Base-by-base conservation (phyloP, 2,888 invertebrate genomes). In the Papilio protenor region DNA sequence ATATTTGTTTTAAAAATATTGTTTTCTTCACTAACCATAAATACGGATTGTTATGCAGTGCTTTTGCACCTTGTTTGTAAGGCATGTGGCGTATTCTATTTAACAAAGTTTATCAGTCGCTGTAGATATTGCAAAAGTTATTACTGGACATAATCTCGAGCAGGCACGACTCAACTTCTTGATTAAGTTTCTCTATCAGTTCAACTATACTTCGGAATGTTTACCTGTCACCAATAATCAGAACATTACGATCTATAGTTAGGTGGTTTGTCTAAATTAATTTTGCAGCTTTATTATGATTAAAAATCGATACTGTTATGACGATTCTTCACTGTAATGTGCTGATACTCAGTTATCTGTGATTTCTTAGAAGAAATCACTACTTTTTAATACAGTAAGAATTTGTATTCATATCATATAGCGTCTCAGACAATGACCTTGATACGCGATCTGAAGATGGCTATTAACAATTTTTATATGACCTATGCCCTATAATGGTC, bases 71-170 rank as follows among this genome's bases (percentile, higher is more conserved):
- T n/a, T 21, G 14, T 55, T 21, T 47, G 5, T 14, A 18, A 27
- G 71, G 18, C 71, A 72, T 72, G 52, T 33, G 23, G 21, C 27
- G 14, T 72, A 55, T 55, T 55, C 75, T 40, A 21, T 75, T 70
- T 84, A 83, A 83, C 80, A 81, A 85, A 86, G 84, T 86, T 85
- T 80, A 73, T 81, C 72, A 80, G 81, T 84, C 66, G 73, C 75
- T 81, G 81, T 82, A 85, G 85, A 87, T 84, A 87, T 86, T 86
- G 84, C 84, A 80, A 84, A 89, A 89, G 86, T 89, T 88, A 86
- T 86, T 83, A 84, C 81, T 78, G 75, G 82, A 81, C 81, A 79
- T 82, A 82, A 84, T 84, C 83, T 84, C 79, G 76, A 82, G 82
- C 82, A 73, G 81, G 79, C 82, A 80, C 78, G 81, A 83, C 75